These are phyloP conservation scores for Atta texana DNA, from an alignment of 1,140 invertebrate species.

Conservation along the genomic window DNA sequence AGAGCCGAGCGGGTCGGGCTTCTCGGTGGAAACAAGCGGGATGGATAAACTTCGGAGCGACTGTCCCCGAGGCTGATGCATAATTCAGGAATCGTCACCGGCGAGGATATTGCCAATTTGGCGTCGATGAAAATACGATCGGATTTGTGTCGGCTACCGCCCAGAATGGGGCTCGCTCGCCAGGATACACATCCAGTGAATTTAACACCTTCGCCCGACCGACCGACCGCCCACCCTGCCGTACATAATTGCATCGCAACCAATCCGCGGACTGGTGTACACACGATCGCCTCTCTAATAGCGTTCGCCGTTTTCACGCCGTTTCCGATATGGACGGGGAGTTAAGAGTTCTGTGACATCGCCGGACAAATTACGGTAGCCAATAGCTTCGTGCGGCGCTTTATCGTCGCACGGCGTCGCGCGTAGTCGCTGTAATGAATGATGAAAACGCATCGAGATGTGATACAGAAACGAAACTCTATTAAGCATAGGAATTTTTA, in stretches of 20 bases:
- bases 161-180: slow-evolving; percentile 62
- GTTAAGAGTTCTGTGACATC: slow-evolving; percentile 55
- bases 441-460: slow-evolving; percentile 25
- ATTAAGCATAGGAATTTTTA: neutral
- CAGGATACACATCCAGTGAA: slow-evolving; percentile 80
- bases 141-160: slow-evolving; percentile 84
- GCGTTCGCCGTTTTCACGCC: slow-evolving; percentile 67
- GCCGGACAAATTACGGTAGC: slow-evolving; percentile 44
- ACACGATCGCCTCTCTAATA: slow-evolving; percentile 67
- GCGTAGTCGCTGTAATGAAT: slow-evolving; percentile 2
- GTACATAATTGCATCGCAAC: slow-evolving; percentile 76
- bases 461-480: neutral
- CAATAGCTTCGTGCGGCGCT: slow-evolving; percentile 5
- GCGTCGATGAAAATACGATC: slow-evolving; percentile 87
- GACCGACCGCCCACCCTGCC: slow-evolving; percentile 68
- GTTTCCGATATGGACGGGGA: slow-evolving; percentile 58
- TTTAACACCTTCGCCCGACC: slow-evolving; percentile 83
- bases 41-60: slow-evolving; percentile 87
- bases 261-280: slow-evolving; percentile 67
- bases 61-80: slow-evolving; percentile 86
- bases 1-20: slow-evolving; percentile 66
- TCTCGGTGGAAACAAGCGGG: slow-evolving; percentile 83
- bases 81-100: slow-evolving; percentile 87
- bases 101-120: slow-evolving; percentile 87
- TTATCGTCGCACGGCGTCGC: slow-evolving; percentile 16